phyloP scores from a whole-genome alignment of 2,113 vertebrate genomes.

The Muntiacus muntjak region DNA sequence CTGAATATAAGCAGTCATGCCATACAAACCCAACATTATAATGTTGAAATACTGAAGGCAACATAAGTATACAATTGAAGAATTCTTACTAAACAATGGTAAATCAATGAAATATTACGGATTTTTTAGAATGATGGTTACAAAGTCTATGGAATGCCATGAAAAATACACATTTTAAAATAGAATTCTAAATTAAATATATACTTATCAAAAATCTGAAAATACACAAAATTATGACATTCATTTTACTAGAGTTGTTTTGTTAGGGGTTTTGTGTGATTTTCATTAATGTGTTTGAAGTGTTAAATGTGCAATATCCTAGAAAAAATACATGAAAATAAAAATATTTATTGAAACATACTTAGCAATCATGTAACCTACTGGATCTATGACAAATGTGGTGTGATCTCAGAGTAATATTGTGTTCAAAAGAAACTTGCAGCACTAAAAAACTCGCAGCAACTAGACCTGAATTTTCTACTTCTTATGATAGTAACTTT shows the following conservation, averaged over 20 bases:
- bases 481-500: constrained; percentile 24
- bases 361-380: not conserved
- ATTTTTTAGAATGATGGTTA: not conserved
- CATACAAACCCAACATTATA: not conserved
- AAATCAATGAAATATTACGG: not conserved
- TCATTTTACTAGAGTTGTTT: not conserved
- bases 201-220: not conserved
- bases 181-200: not conserved
- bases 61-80: not conserved
- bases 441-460: not conserved
- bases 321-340: not conserved
- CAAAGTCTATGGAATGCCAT: not conserved
- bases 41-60: not conserved
- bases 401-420: not conserved
- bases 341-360: not conserved
- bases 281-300: not conserved
- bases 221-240: not conserved
- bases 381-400: not conserved
- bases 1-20: not conserved
- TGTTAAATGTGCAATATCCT: not conserved
- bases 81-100: not conserved
- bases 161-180: not conserved
- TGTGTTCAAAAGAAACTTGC: not conserved
- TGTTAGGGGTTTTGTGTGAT: not conserved
- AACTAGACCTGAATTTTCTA: not conserved